Evolutionary conservation across 2,888 invertebrate genomes (phyloP), one percentile per base, ranked within the genome.

Genomic region (Acleris literana): DNA sequence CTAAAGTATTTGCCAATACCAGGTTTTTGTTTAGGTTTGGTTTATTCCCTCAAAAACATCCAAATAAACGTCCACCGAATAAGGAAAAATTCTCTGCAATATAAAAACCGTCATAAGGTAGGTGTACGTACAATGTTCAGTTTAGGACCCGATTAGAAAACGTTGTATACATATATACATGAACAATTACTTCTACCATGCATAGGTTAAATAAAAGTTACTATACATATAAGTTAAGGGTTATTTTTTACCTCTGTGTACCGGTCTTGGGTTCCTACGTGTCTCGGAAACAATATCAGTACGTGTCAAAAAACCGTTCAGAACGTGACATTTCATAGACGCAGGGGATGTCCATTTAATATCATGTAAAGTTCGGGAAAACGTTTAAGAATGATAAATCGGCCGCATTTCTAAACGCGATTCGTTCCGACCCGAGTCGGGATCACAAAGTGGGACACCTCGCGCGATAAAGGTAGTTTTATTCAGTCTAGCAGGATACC

Each of bases 341-440:
- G 79, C 75, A 67, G 70, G 80, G 84, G 88, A 90, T 87, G 90
- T 88, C 90, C 90, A 87, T 92, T 88, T 84, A 82, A 76, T 79
- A 87, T 84, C 87, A 86, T 82, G 80, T 78, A 75, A 72, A 73
- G 74, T 76, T 79, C 77, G 76, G 82, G 78, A 82, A 73, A 87
- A 83, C 83, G 81, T 86, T 91, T 90, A 88, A 90, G 89, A 85
- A 92, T 92, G 92, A 92, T 91, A 88, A 90, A 92, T 92, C 88
- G 91, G 76, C 73, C 71, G 71, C 70, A 77, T 81, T 90, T 90
- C 83, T 85, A 83, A 82, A 73, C 78, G 73, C 87, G 78, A 92
- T 92, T 92, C 92, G 92, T 92, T 92, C 92, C 91, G 82, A 80
- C 75, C 82, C 82, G 75, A 78, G 79, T 78, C 74, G 76, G 78